Evolutionary conservation across 2,797 vertebrate species (phyloP).

Genomic region (Vireo griseus): DNA sequence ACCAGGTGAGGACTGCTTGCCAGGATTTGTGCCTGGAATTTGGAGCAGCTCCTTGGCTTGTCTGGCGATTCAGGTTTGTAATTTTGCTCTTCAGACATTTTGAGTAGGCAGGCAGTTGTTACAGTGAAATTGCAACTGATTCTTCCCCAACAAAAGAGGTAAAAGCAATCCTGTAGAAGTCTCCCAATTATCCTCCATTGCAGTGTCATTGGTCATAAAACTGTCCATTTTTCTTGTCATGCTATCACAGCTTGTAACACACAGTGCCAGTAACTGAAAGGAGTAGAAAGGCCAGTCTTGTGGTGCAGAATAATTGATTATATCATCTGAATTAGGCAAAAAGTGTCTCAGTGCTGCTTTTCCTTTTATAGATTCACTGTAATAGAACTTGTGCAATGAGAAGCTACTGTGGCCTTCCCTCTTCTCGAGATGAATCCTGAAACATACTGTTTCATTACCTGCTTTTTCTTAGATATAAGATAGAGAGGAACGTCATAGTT

Average conservation of each 20-base stretch:
- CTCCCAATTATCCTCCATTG: background rate
- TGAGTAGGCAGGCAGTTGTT: background rate
- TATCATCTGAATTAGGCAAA: slow-evolving; percentile 17
- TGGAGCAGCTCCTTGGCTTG: background rate
- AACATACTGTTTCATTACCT: background rate
- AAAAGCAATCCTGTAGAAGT: background rate
- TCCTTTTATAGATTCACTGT: background rate
- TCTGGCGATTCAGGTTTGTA: background rate
- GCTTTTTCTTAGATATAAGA: background rate
- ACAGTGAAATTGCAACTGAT: background rate
- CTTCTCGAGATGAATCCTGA: background rate
- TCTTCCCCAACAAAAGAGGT: background rate
- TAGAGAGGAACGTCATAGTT: no score
- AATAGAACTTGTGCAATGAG: background rate
- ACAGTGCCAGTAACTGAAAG: background rate
- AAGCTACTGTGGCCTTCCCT: background rate
- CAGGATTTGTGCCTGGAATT: background rate
- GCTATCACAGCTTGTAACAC: slow-evolving; percentile 7
- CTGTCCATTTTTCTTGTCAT: background rate
- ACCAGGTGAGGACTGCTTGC: background rate
- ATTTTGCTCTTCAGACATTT: background rate
- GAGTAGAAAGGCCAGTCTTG: slow-evolving; percentile 1
- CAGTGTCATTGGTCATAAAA: background rate
- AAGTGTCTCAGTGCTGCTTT: background rate
- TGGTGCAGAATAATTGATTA: slow-evolving; percentile 7